A percentile compares a stretch with the other conserved stretches of the same genome.
These are phyloP conservation scores for Drosophila suzukii DNA, from an alignment of 1,140 invertebrate genomes.

Conservation along the genomic window DNA sequence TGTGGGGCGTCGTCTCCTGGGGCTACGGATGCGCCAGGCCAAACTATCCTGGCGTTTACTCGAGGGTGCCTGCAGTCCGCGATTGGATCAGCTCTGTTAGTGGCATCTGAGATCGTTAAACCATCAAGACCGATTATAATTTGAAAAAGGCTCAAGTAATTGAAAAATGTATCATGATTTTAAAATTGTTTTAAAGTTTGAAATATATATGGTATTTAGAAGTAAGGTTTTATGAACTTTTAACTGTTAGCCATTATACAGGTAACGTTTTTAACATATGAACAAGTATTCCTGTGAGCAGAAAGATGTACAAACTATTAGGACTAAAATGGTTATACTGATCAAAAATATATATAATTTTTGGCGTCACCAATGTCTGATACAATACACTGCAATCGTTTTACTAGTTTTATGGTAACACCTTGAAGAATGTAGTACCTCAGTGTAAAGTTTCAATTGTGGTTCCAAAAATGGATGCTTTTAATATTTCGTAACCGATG, in stretches of 20 bases:
- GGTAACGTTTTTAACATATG: no score
- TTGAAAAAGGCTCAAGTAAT: background rate
- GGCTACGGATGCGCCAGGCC: conserved; percentile 86
- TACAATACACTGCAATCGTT: no score
- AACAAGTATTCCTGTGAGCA: no score
- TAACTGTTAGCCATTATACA: no score
- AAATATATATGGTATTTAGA: no score
- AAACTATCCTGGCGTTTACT: conserved; percentile 86
- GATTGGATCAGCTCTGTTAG: conserved; percentile 84
- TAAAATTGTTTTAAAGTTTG: background rate
- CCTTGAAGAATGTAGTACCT: no score
- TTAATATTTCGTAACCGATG: background rate
- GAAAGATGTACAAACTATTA: no score
- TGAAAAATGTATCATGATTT: background rate
- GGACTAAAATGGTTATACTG: no score
- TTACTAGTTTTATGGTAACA: no score
- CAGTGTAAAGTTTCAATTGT: background rate
- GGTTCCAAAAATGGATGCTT: background rate
- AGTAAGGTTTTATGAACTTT: no score
- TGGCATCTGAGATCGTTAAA: conserved; percentile 35
- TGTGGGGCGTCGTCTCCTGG: conserved; percentile 87
- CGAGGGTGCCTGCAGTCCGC: conserved; percentile 84
- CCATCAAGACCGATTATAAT: background rate
- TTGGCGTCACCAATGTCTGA: no score
- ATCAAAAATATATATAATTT: no score